These are phyloP conservation scores for Castor canadensis DNA, from an alignment of 2,113 vertebrate genomes.

Conservation along the genomic window DNA sequence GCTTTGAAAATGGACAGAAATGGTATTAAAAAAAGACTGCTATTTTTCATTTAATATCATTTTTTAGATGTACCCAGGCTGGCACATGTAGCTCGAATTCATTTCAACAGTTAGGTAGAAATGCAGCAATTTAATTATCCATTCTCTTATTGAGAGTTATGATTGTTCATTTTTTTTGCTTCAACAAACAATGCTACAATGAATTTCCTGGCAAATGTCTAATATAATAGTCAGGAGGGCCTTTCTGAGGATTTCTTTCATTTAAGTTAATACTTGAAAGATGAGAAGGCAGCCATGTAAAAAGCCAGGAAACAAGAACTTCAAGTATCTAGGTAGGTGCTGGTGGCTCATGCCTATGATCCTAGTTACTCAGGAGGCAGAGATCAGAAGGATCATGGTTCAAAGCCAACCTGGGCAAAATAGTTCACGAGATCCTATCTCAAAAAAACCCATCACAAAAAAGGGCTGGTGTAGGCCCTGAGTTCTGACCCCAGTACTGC, in stretches of 20 bases:
- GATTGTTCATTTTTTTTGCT: neutral
- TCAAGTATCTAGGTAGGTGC: too few relatives aligned
- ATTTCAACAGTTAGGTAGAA: neutral
- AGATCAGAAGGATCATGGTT: too few relatives aligned
- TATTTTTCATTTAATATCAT: neutral
- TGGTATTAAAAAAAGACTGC: neutral
- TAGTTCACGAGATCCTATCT: too few relatives aligned
- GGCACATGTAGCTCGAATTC: neutral
- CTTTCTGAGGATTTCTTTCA: conserved; percentile 6
- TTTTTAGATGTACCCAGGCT: neutral
- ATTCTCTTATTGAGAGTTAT: neutral
- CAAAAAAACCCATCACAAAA: too few relatives aligned
- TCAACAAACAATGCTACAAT: conserved; percentile 9
- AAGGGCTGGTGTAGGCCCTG: too few relatives aligned
- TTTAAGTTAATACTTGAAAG: neutral
- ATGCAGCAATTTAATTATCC: neutral
- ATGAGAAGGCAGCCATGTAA: neutral
- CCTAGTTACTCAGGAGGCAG: too few relatives aligned
- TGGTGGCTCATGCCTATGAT: too few relatives aligned
- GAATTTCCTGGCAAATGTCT: neutral
- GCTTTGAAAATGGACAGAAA: conserved; percentile 28
- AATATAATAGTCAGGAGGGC: neutral
- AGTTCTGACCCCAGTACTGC: too few relatives aligned
- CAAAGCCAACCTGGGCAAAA: too few relatives aligned
- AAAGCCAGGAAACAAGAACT: neutral